These are phyloP conservation scores for Argyresthia albistria DNA, from an alignment of 2,888 invertebrate genomes.

Conservation along the genomic window DNA sequence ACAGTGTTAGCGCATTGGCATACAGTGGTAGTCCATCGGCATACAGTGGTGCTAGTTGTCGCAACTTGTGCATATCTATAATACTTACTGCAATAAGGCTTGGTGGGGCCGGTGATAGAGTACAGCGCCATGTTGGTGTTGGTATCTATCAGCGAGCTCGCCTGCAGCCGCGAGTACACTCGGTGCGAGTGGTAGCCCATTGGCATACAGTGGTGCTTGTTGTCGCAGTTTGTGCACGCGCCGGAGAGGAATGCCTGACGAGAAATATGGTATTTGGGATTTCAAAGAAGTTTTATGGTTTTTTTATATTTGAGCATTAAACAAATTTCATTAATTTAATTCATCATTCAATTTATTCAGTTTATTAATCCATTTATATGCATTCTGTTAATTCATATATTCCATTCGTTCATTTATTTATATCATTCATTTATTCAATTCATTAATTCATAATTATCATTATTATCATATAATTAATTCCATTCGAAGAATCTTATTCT, in stretches of 20 bases:
- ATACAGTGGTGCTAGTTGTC: slow-evolving; percentile 77
- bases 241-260: slow-evolving; percentile 77
- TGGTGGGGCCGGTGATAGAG: slow-evolving; percentile 77
- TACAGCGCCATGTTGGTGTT: slow-evolving; percentile 75
- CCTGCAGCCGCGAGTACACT: slow-evolving; percentile 63
- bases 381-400: too few species aligned
- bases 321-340: too few species aligned
- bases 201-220: slow-evolving; percentile 77
- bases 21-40: slow-evolving; percentile 77
- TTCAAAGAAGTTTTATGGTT: too few species aligned
- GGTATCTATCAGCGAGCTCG: slow-evolving; percentile 50
- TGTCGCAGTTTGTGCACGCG: slow-evolving; percentile 79
- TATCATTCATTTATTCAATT: too few species aligned
- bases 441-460: too few species aligned
- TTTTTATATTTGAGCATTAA: too few species aligned
- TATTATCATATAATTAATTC: too few species aligned
- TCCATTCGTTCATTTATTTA: too few species aligned
- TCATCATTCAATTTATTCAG: too few species aligned
- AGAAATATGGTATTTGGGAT: too few species aligned
- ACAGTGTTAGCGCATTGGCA: slow-evolving; percentile 77
- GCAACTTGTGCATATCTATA: slow-evolving; percentile 82
- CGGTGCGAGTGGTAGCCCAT: slow-evolving; percentile 76
- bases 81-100: slow-evolving; percentile 88
- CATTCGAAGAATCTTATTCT: too few species aligned
- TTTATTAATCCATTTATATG: too few species aligned